A percentile compares a stretch with the other conserved stretches of the same genome.
Conservation (phyloP, 1,140 invertebrate genomes). For the Tetramorium parvispinum region DNA sequence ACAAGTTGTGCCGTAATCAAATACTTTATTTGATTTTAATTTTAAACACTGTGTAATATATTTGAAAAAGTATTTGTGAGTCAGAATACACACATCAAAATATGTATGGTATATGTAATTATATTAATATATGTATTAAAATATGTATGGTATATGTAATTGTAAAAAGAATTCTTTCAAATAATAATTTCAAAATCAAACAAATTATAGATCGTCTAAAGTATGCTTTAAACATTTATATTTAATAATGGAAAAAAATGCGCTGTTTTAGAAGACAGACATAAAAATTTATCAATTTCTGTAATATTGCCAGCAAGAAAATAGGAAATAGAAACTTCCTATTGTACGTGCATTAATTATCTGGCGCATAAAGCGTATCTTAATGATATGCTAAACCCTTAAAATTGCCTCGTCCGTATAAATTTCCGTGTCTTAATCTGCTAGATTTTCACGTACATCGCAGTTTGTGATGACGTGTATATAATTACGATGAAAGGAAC, state of each 20-base stretch:
- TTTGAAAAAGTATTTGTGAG: not conserved
- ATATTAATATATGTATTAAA: not conserved
- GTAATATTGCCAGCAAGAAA: not conserved
- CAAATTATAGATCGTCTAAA: not conserved
- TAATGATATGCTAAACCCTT: conserved; percentile 21
- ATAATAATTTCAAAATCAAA: not conserved
- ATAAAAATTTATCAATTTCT: not conserved
- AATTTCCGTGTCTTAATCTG: conserved; percentile 39
- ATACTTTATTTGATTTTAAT: not conserved
- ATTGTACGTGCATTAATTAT: conserved; percentile 19
- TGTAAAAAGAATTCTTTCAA: not conserved
- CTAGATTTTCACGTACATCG: conserved; percentile 34
- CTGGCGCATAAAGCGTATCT: conserved; percentile 6
- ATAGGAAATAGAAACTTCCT: conserved; percentile 15
- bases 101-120: not conserved
- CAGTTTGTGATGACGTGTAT: conserved; percentile 10
- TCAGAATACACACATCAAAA: not conserved
- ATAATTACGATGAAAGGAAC: conserved; percentile 45
- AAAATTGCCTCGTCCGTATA: conserved; percentile 9
- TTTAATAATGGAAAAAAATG: not conserved
- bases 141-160: not conserved
- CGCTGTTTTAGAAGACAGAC: not conserved
- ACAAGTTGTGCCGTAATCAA: not conserved
- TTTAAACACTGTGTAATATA: not conserved
- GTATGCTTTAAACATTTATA: not conserved